Evolutionary conservation across 1,140 invertebrate species (phyloP), one percentile per base, ranked within the genome.

Genomic region (Plectrocnemia conspersa): DNA sequence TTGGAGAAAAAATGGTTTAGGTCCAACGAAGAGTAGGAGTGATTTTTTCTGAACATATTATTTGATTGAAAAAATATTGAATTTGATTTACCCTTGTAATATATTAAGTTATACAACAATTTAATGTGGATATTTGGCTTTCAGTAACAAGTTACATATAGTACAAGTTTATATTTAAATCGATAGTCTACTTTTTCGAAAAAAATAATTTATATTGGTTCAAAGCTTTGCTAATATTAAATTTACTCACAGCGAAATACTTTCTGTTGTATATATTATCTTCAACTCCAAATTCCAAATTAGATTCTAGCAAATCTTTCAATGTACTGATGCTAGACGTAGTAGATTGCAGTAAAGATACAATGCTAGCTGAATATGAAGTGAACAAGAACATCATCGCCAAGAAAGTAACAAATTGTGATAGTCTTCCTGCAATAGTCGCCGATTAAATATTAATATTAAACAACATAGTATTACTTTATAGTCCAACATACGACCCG

Each of bases 231-330:
- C n/a, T n/a, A n/a, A n/a, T n/a, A n/a, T n/a, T n/a, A n/a, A n/a
- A n/a, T n/a, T n/a, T n/a, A 44, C 21, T 35, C 13, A 82, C 68
- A 63, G 76, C 66, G 61, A 84, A 83, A 58, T 81, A 84, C 65
- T 82, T 75, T 59, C 72, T 74, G 61, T 81, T 82, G 63, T 78
- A 83, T 19, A 80, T 73, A 35, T 72, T 77, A 58, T 84, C 80
- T 52, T 81, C 75, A 1, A 76, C 78, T 0, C 76, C 81, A 21
- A 83, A 66, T 54, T 75, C 75, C 2, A 83, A 67, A 15, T 78
- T 75, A 9, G 80, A 81, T 47, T 79, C 66, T 3, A 82, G 64
- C 2, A 85, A 66, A 56, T 79, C 76, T 15, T 67, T 36, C 1
- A 77, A 42, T 1, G 71, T 77, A 48, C 71, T 69, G n/a, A 81